Evolutionary conservation across 1,140 invertebrate genomes (phyloP), one percentile per base, ranked within the genome.

Genomic region (Pseudomyrmex sp.): DNA sequence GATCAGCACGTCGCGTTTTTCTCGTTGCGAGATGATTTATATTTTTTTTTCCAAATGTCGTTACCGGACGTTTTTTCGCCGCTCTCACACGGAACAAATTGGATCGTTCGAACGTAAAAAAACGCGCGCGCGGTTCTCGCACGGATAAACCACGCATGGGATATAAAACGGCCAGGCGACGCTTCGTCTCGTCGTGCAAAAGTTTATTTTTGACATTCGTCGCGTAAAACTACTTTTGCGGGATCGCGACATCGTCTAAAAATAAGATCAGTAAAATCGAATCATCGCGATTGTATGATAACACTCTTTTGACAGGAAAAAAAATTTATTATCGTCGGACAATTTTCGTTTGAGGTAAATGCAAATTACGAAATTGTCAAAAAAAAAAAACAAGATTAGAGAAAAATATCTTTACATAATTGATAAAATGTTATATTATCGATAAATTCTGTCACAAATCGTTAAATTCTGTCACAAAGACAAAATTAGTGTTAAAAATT

Each of bases 1-100:
- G 82, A 88, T 75, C 69, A 83, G 56, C 69, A 54, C n/a, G 13
- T 23, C 73, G 56, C 65, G 58, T 74, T 84, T 74, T 56, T 79
- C 84, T 66, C 80, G 73, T 74, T 69, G 68, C 68, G 35, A 15
- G 59, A 35, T 50, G 20, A 46, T 77, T 85, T 85, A 72, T 52
- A 56, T 69, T 10, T 80, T 80, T 35, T 35, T 80, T 59, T 9
- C 20, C 4, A 46, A 18, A 2, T 18, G 12, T 56, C 50, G 35
- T 76, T 54, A 44, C 26, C 61, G 61, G 20, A 2, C 35, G 35
- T 20, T 79, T 52, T 69, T 50, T 46, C 35, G 18, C 13, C 8
- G 35, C 46, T 68, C 12, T 69, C 44, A 58, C 12, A 70, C 69
- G 54, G n/a, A 61, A 80, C 13, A 69, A 59, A 72, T 72, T 70